Conservation (phyloP, 92 coral and sea anemone species). For the Siderastrea siderea region DNA sequence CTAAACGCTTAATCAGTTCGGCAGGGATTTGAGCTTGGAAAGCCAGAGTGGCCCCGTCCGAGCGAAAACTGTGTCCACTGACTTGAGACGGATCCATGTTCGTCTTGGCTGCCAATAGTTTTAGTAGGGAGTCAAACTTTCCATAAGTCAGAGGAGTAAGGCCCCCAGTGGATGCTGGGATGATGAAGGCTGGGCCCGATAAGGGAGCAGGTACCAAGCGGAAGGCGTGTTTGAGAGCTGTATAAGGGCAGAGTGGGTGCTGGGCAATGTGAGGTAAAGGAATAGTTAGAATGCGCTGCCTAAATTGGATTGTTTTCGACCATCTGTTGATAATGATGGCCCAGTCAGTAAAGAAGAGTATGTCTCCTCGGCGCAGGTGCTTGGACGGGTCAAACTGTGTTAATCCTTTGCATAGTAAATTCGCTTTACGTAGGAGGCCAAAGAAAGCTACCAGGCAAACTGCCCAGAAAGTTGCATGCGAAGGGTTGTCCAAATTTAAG, state of each 20-base stretch:
- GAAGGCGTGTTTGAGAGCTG: conserved; percentile 11
- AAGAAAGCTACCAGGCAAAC: conserved; percentile 24
- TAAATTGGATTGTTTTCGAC: conserved; percentile 1
- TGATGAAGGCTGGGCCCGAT: conserved; percentile 6
- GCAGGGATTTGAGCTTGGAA: conserved; percentile 37
- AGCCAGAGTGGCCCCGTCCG: conserved; percentile 46
- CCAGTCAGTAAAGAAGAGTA: neutral
- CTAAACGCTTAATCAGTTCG: conserved; percentile 26
- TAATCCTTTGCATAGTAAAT: conserved; percentile 1
- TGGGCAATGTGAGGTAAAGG: conserved; percentile 6
- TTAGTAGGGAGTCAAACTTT: conserved; percentile 1
- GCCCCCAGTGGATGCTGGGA: neutral
- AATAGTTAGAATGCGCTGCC: conserved; percentile 11
- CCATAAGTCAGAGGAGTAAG: neutral
- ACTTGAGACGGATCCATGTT: conserved; percentile 34
- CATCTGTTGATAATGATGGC: neutral
- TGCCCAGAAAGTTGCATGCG: conserved; percentile 20
- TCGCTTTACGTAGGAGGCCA: conserved; percentile 38
- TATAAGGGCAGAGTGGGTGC: conserved; percentile 27
- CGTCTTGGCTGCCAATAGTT: neutral
- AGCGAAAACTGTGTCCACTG: conserved; percentile 33
- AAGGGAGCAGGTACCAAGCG: neutral
- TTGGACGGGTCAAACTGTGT: conserved; percentile 2
- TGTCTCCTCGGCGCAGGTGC: conserved; percentile 7
- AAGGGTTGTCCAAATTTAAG: no score